phyloP scores from a whole-genome alignment of 2,113 vertebrate genomes.

The Haemorhous mexicanus region DNA sequence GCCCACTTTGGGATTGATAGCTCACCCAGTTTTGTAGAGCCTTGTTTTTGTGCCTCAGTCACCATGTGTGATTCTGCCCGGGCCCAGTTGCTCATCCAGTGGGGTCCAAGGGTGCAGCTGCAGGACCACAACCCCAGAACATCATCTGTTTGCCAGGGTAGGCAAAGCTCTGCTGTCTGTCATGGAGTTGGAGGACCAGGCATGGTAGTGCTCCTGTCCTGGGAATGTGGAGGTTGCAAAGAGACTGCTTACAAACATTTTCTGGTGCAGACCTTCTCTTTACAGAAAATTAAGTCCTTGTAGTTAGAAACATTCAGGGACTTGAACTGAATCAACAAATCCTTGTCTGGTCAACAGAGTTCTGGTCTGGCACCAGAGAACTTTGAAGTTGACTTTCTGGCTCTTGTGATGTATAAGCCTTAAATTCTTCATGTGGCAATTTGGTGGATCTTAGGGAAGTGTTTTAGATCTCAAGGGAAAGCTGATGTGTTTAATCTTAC shows the following conservation, averaged over 20 bases:
- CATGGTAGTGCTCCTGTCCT: background rate
- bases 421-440: background rate
- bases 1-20: background rate
- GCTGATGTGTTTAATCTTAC: background rate
- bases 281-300: background rate
- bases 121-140: background rate
- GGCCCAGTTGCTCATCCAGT: background rate
- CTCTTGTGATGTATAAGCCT: background rate
- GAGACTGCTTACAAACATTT: background rate
- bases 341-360: background rate
- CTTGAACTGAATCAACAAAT: background rate
- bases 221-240: background rate
- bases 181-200: background rate
- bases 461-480: background rate
- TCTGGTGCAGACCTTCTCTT: background rate
- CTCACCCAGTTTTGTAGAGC: background rate
- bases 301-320: background rate
- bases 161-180: fast-evolving
- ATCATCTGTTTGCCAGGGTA: background rate
- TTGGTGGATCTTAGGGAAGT: background rate
- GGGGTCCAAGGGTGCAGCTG: background rate
- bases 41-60: background rate
- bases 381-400: background rate
- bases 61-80: fast-evolving
- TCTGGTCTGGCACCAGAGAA: background rate